Conservation (phyloP, 2,797 vertebrate genomes). For the Semaprochilodus insignis region DNA sequence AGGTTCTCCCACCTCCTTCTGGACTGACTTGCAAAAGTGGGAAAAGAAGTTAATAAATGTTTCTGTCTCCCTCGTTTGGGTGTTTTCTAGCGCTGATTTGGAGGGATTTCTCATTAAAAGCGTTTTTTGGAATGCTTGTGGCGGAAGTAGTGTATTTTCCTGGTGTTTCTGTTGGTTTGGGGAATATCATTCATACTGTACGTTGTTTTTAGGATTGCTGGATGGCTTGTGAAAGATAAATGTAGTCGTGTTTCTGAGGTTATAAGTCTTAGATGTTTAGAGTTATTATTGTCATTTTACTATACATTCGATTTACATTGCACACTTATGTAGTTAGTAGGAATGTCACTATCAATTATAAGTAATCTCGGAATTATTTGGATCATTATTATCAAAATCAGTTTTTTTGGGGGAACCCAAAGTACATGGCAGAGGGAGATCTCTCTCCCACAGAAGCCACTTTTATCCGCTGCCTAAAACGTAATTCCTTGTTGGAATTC, state of each 20-base stretch:
- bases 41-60: conserved; percentile 40
- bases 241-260: not conserved
- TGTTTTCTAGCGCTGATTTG: conserved; percentile 13
- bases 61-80: conserved; percentile 41
- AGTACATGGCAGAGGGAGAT: too few species aligned
- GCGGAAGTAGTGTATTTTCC: not conserved
- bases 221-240: not conserved
- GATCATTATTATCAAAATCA: too few species aligned
- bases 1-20: conserved; percentile 30
- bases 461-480: too few species aligned
- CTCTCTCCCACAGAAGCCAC: too few species aligned
- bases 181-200: not conserved
- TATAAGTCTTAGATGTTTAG: not conserved
- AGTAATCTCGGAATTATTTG: too few species aligned
- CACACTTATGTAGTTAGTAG: too few species aligned
- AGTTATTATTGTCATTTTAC: too few species aligned
- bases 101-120: conserved; percentile 34
- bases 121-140: conserved; percentile 7
- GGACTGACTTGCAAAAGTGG: conserved; percentile 10
- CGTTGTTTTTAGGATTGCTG: not conserved
- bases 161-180: conserved; percentile 10
- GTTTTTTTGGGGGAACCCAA: too few species aligned
- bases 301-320: too few species aligned
- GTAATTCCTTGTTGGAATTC: too few species aligned
- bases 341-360: too few species aligned